Conservation (phyloP, 2,888 invertebrate species). For the Eurois occulta region DNA sequence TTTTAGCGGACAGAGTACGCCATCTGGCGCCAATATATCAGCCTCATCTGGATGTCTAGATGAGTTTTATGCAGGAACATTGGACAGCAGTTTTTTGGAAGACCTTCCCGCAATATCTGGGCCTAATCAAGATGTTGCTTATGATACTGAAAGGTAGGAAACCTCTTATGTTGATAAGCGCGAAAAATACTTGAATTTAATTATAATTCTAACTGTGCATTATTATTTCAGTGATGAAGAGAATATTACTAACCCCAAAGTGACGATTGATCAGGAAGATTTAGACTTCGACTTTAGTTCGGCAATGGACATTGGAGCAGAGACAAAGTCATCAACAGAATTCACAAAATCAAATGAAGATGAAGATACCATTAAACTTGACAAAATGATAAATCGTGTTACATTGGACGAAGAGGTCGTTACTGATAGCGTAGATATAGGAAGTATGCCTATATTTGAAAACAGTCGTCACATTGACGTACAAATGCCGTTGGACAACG, state of each 20-base stretch:
- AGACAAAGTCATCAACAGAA: conserved; percentile 58
- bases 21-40: conserved; percentile 75
- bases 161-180: background rate
- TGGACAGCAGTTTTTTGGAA: conserved; percentile 94
- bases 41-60: conserved; percentile 92
- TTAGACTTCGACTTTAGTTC: conserved; percentile 86
- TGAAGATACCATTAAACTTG: conserved; percentile 65
- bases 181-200: background rate
- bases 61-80: conserved; percentile 92
- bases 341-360: conserved; percentile 48
- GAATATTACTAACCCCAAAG: conserved; percentile 93
- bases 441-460: conserved; percentile 78
- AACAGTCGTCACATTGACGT: conserved; percentile 74
- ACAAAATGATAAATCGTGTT: conserved; percentile 71
- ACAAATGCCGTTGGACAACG: conserved; percentile 76
- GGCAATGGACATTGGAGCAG: conserved; percentile 58
- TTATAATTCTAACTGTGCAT: background rate
- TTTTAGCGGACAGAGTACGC: conserved; percentile 77
- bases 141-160: conserved; percentile 83
- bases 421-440: conserved; percentile 70
- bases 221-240: conserved; percentile 91
- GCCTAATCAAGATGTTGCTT: conserved; percentile 73
- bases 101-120: conserved; percentile 87
- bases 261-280: conserved; percentile 96
- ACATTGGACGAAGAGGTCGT: conserved; percentile 69